Percentiles rank a stretch among this genome's conserved stretches.
Evolutionary conservation across 2,888 invertebrate genomes (phyloP).

Genomic region (Epinotia ramella): DNA sequence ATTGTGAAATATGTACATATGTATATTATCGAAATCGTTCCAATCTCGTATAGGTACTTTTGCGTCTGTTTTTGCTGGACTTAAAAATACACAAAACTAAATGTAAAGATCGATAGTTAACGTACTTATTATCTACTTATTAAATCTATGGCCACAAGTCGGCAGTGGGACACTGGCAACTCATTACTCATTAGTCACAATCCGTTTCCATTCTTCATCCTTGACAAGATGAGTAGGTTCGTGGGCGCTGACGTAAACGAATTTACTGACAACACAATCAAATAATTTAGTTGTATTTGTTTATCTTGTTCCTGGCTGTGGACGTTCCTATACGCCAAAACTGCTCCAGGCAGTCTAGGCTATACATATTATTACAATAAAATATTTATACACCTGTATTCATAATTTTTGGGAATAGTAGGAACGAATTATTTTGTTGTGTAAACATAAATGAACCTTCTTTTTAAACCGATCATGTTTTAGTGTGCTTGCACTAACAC

Average conservation of each 20-base stretch:
- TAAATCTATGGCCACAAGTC: constrained; percentile 50
- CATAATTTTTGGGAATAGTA: too few species aligned
- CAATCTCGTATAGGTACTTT: too few species aligned
- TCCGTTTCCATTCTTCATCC: constrained; percentile 62
- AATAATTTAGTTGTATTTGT: constrained; percentile 44
- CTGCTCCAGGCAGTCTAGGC: too few species aligned
- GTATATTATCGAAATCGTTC: too few species aligned
- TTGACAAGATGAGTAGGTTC: constrained; percentile 59
- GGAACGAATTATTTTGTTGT: not conserved
- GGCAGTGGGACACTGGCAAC: constrained; percentile 46
- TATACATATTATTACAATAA: not conserved
- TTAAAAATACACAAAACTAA: too few species aligned
- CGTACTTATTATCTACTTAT: constrained; percentile 46
- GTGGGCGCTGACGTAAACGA: constrained; percentile 63
- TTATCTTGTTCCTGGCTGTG: not conserved
- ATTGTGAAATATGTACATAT: constrained; percentile 2
- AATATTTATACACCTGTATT: not conserved
- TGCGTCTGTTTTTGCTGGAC: too few species aligned
- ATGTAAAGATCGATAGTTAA: constrained; percentile 22
- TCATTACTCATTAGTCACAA: constrained; percentile 64
- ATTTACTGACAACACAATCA: constrained; percentile 64
- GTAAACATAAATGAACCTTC: not conserved
- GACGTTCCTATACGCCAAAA: too few species aligned
- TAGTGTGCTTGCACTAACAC: too few species aligned
- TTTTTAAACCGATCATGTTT: not conserved